Evolutionary conservation across 1,140 invertebrate genomes (phyloP).

Genomic region (Sitobion miscanthi): DNA sequence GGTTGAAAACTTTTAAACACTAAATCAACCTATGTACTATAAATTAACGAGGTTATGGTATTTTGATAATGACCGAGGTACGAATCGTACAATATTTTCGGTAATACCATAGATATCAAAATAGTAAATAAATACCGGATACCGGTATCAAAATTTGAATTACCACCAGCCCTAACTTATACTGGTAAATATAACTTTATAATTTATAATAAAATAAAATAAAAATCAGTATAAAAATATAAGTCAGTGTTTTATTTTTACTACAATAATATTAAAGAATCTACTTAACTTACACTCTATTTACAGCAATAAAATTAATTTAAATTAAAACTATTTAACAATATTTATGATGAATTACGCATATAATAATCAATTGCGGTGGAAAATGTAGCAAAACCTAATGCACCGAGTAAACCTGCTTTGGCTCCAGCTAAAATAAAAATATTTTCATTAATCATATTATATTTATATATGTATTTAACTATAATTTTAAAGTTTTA

Average conservation of each 20-base stretch:
- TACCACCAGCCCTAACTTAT: no score
- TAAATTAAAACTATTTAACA: slow-evolving; percentile 14
- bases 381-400: slow-evolving; percentile 95
- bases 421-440: slow-evolving; percentile 81
- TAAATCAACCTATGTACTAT: no score
- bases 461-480: neutral
- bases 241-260: neutral
- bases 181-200: neutral
- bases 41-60: no score
- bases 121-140: no score
- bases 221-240: neutral
- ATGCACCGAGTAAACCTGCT: slow-evolving; percentile 88
- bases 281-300: slow-evolving; percentile 46
- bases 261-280: neutral
- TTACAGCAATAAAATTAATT: slow-evolving; percentile 32
- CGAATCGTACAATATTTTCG: no score
- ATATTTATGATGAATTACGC: slow-evolving; percentile 63
- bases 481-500: slow-evolving; percentile 57
- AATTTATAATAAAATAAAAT: neutral
- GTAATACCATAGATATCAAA: no score
- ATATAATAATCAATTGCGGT: slow-evolving; percentile 95
- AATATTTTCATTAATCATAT: neutral
- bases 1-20: no score
- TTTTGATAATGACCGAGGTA: no score
- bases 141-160: no score